Percentiles rank a stretch among this genome's conserved stretches.
These are phyloP conservation scores for Lepus americanus DNA, from an alignment of 2,113 vertebrate species.

Conservation along the genomic window DNA sequence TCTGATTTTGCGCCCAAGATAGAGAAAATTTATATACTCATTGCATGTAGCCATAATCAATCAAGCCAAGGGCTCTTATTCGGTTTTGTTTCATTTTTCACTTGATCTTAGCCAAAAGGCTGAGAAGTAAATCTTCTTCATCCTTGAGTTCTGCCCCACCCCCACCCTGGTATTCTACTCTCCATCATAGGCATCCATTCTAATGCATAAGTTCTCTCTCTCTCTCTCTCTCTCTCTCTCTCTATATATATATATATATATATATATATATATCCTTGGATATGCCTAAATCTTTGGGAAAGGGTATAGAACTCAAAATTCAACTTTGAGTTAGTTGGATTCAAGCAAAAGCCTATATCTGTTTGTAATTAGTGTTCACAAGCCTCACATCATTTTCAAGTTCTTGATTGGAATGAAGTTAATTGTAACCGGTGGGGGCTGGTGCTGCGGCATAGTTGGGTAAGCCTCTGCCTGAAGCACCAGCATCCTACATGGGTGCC, in stretches of 20 bases:
- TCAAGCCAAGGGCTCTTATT: not conserved
- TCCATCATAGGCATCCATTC: not conserved
- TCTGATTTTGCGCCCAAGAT: constrained; percentile 18
- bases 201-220: not conserved
- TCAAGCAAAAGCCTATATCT: not conserved
- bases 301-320: not conserved
- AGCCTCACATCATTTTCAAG: not conserved
- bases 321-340: not conserved
- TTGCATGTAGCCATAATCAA: not conserved
- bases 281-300: not conserved
- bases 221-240: no score
- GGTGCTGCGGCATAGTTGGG: no score
- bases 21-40: not conserved
- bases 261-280: not conserved
- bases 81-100: not conserved
- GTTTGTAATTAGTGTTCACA: not conserved
- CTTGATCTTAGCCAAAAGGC: no score
- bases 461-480: no score
- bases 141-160: not conserved
- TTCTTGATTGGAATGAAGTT: not conserved
- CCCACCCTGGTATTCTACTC: not conserved
- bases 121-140: not conserved
- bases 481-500: no score
- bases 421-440: not conserved
- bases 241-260: no score